These are phyloP conservation scores for Drosophila macrospina DNA, from an alignment of 2,888 invertebrate genomes.

Conservation along the genomic window DNA sequence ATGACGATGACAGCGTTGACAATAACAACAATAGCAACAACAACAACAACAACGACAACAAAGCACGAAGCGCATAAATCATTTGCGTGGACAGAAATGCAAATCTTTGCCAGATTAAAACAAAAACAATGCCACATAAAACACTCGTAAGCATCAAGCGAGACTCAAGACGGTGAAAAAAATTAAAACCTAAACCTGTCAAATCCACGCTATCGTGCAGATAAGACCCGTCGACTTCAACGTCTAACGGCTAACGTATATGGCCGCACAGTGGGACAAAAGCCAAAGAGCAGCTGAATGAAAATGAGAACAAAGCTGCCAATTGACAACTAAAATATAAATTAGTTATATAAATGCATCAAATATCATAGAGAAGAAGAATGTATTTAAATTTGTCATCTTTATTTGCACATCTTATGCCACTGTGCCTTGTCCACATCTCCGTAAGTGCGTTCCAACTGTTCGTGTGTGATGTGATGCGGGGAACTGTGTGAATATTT, in stretches of 20 bases:
- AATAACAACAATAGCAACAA: constrained; percentile 40
- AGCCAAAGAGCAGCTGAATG: not conserved
- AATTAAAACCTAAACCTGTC: constrained; percentile 74
- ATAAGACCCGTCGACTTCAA: constrained; percentile 53
- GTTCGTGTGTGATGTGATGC: constrained; percentile 15
- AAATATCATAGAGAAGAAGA: no score
- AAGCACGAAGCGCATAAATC: constrained; percentile 60
- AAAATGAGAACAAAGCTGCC: no score
- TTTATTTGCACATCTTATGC: no score
- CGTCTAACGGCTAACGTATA: constrained; percentile 42
- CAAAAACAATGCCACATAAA: constrained; percentile 62
- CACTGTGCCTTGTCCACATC: constrained; percentile 19
- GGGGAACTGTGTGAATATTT: constrained; percentile 56
- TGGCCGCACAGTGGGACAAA: constrained; percentile 18
- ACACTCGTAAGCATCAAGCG: constrained; percentile 42
- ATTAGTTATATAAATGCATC: no score
- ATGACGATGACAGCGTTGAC: constrained; percentile 46
- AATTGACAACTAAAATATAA: not conserved
- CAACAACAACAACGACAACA: constrained; percentile 39
- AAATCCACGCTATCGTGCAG: constrained; percentile 68
- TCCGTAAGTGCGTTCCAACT: constrained; percentile 29
- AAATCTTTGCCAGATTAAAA: constrained; percentile 76
- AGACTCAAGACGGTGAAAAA: constrained; percentile 43
- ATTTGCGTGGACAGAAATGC: constrained; percentile 77
- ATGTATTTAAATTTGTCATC: no score